Percentiles rank a stretch among this genome's conserved stretches.
Conservation (phyloP, 2,797 vertebrate species). For the Anguilla anguilla region DNA sequence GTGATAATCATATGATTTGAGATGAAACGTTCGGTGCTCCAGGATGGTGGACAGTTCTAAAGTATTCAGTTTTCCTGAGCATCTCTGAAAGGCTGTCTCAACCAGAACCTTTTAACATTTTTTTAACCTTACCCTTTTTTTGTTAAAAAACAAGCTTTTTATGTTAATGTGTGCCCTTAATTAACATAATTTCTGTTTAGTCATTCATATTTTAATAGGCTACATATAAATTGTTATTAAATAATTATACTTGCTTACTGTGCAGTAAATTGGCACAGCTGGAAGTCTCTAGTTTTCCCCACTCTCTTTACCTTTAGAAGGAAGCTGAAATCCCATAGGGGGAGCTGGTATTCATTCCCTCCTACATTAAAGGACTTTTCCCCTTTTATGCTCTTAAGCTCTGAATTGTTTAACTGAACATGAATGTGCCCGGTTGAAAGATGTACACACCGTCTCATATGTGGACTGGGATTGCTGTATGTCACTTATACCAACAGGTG, state of each 20-base stretch:
- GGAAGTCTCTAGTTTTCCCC: conserved; percentile 13
- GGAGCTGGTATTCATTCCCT: background rate
- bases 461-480: background rate
- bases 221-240: background rate
- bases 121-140: background rate
- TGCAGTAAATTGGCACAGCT: background rate
- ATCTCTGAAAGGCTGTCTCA: background rate
- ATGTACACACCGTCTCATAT: background rate
- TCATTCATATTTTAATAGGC: background rate
- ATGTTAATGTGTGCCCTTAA: background rate
- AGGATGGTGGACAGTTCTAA: background rate
- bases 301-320: background rate
- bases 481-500: background rate
- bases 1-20: background rate
- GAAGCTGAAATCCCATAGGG: background rate
- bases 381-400: background rate
- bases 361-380: background rate
- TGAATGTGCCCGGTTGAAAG: background rate
- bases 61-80: background rate
- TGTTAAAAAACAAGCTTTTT: conserved; percentile 31
- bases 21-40: background rate
- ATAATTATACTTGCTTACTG: background rate
- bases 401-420: background rate
- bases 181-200: background rate
- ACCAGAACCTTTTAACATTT: background rate